Percentiles rank a stretch among this genome's conserved stretches.
Conservation (phyloP, 2,797 vertebrate genomes). For the Buceros bicornis region DNA sequence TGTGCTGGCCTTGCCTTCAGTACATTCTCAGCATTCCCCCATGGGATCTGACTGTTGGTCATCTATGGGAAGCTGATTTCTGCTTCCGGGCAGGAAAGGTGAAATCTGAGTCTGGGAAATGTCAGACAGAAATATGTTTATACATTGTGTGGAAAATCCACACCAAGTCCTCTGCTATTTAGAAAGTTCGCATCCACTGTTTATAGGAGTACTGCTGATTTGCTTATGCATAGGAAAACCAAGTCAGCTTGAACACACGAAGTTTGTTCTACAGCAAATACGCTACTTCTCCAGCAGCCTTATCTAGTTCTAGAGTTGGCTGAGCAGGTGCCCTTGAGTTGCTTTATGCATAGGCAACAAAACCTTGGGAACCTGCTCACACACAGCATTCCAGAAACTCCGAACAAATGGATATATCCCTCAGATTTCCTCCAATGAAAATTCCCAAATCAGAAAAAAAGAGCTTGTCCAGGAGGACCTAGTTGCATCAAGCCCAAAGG, state of each 20-base stretch:
- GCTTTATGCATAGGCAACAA: neutral
- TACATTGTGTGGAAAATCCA: rapidly evolving
- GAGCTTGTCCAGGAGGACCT: neutral
- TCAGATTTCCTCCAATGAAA: neutral
- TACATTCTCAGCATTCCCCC: neutral
- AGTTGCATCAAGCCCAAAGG: neutral
- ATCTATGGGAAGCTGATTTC: neutral
- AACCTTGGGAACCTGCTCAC: neutral
- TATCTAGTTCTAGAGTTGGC: neutral
- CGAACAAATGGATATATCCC: neutral
- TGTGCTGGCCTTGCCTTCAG: rapidly evolving
- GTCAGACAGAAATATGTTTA: neutral
- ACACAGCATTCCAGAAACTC: neutral
- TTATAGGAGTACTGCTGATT: neutral
- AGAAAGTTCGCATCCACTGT: neutral
- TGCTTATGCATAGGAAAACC: neutral
- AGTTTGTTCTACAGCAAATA: neutral
- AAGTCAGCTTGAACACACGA: neutral
- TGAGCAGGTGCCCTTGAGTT: neutral
- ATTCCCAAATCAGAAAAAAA: neutral
- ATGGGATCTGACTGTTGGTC: neutral
- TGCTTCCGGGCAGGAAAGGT: neutral
- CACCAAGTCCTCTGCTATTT: neutral
- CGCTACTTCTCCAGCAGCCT: neutral
- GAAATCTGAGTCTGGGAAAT: neutral